These are phyloP conservation scores for Sebastes hubbsi DNA, from an alignment of 2,797 vertebrate genomes.

Conservation along the genomic window DNA sequence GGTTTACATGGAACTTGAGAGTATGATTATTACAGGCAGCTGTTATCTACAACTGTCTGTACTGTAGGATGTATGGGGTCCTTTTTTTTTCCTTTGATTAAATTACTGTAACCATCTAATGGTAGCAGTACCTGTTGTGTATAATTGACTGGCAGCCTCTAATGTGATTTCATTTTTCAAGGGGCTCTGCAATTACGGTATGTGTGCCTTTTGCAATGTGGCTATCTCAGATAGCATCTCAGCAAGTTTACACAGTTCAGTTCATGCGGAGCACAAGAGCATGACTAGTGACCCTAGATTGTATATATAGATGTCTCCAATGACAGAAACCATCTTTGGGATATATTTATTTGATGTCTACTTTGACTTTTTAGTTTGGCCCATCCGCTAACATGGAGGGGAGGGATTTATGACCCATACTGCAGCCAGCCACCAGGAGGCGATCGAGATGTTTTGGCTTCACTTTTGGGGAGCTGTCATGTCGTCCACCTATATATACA, in stretches of 20 bases:
- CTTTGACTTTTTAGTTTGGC: too few species aligned
- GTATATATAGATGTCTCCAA: too few species aligned
- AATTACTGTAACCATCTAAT: slow-evolving; percentile 41
- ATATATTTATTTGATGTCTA: too few species aligned
- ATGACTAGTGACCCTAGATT: not conserved
- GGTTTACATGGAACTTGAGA: not conserved
- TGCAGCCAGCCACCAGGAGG: too few species aligned
- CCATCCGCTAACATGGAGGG: too few species aligned
- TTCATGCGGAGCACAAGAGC: slow-evolving; percentile 8
- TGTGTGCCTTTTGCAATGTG: slow-evolving; percentile 34
- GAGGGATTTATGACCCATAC: too few species aligned
- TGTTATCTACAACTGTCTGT: slow-evolving; percentile 41
- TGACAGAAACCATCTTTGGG: too few species aligned
- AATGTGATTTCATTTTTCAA: slow-evolving; percentile 60
- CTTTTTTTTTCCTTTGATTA: slow-evolving; percentile 47
- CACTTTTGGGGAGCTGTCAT: too few species aligned
- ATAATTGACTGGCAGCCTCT: slow-evolving; percentile 55
- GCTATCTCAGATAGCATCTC: slow-evolving; percentile 40
- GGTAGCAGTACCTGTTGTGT: slow-evolving; percentile 52
- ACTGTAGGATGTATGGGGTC: slow-evolving; percentile 32
- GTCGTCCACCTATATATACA: too few species aligned
- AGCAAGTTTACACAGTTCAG: slow-evolving; percentile 21
- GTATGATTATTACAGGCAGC: slow-evolving; percentile 31
- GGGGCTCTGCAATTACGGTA: slow-evolving; percentile 46
- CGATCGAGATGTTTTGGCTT: too few species aligned